phyloP scores from a whole-genome alignment of 2,888 invertebrate species.

The Arctia plantaginis region DNA sequence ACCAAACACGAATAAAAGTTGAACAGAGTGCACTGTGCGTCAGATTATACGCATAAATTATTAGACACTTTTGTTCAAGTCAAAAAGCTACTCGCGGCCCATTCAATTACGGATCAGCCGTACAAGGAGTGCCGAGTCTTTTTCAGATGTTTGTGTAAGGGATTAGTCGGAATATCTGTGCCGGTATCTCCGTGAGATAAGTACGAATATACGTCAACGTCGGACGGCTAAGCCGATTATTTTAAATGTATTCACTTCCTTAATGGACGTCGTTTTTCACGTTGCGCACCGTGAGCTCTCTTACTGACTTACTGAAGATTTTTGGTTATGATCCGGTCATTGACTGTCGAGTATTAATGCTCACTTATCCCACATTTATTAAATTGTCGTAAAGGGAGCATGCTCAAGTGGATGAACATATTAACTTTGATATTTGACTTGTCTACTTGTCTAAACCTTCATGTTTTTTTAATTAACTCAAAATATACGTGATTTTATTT shows the following conservation, averaged over 20 bases:
- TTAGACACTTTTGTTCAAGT: slow-evolving; percentile 84
- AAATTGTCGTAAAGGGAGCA: slow-evolving; percentile 67
- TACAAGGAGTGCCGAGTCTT: slow-evolving; percentile 84
- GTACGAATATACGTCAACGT: slow-evolving; percentile 87
- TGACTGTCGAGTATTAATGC: slow-evolving; percentile 79
- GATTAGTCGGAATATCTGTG: slow-evolving; percentile 85
- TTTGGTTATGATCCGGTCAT: slow-evolving; percentile 85
- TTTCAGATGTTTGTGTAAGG: slow-evolving; percentile 85
- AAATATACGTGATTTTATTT: slow-evolving; percentile 20
- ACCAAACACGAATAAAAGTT: slow-evolving; percentile 76
- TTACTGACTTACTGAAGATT: slow-evolving; percentile 83
- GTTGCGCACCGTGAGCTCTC: slow-evolving; percentile 71
- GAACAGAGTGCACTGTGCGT: slow-evolving; percentile 72
- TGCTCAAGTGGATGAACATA: slow-evolving; percentile 57
- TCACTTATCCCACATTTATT: slow-evolving; percentile 76
- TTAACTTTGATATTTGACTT: slow-evolving; percentile 57
- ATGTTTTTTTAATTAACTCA: slow-evolving; percentile 32
- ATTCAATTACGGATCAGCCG: slow-evolving; percentile 83
- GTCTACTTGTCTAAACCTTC: slow-evolving; percentile 44
- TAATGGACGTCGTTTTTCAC: slow-evolving; percentile 86
- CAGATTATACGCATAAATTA: slow-evolving; percentile 87
- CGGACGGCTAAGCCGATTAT: slow-evolving; percentile 86
- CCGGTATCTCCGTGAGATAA: slow-evolving; percentile 86
- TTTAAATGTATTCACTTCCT: slow-evolving; percentile 87
- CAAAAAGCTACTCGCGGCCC: slow-evolving; percentile 76